Base-by-base conservation (phyloP, 2,888 invertebrate genomes). In the Aleiodes alternator region DNA sequence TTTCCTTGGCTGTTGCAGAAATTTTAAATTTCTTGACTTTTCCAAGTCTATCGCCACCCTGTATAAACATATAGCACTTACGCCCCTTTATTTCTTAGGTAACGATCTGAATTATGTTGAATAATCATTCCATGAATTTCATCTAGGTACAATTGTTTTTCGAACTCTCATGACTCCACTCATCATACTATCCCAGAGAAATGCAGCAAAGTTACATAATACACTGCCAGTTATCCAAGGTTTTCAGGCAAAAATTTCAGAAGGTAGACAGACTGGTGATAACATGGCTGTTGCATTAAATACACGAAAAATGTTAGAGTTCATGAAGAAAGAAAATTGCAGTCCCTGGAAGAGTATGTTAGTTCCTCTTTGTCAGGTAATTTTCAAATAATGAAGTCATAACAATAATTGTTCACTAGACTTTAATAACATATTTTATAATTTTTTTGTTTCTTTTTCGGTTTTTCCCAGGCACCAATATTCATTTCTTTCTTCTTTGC, bases 401-500 rank as follows among this genome's bases (percentile, higher is more conserved):
- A 68, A 69, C 0, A n/a, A 9, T 5, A n/a, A n/a, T n/a, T n/a
- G 31, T 66, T 53, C 53, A 11, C 8, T 51, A 6, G 6, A 14
- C 43, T 61, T 72, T 72, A 6, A 34, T 14, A 8, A 12, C 1
- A 23, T 1, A 23, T 11, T 66, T 51, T 16, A 11, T 23, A 38
- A 53, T 57, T 5, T 59, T 48, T 16, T 0, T n/a, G n/a, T n/a
- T 4, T 12, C 0, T 14, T 64, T 61, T 75, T 78, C 87, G 69
- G 34, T 34, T 34, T 6, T 34, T 23, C 23, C 34, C 84, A 94
- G 94, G 91, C 93, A 72, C 98, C 98, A 0, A 90, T 99, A 14
- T 99, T 99, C 88, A 90, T 98, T 79, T 97, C 98, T 0, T 96
- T 97, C 87, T 99, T 98, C 87, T 92, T 96, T 90, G 97, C 95